These are phyloP conservation scores for Helarctos malayanus DNA, from an alignment of 2,797 vertebrate species.

Conservation along the genomic window DNA sequence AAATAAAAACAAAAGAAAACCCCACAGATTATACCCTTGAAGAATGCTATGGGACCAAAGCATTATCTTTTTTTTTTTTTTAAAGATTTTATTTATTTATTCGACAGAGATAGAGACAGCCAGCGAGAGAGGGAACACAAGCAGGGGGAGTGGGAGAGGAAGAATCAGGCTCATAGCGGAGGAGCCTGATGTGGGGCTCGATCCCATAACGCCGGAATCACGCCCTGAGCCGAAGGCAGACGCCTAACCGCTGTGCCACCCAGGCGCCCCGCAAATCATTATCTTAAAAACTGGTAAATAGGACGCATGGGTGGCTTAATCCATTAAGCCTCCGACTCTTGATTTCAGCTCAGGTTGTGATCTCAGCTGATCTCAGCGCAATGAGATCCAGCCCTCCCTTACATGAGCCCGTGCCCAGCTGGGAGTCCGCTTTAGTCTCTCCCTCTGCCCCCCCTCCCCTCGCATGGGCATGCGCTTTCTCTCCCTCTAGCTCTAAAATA, in stretches of 20 bases:
- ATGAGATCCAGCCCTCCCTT: background rate
- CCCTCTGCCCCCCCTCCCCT: background rate
- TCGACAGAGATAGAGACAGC: too few relatives aligned
- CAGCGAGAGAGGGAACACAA: too few relatives aligned
- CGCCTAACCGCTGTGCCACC: too few relatives aligned
- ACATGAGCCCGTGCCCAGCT: background rate
- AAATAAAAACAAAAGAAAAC: background rate
- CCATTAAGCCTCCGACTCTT: background rate
- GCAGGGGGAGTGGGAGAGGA: too few relatives aligned
- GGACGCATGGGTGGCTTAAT: background rate
- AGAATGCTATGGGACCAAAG: background rate
- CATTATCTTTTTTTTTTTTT: background rate
- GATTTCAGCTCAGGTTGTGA: background rate
- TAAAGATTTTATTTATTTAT: too few relatives aligned
- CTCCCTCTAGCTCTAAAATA: background rate
- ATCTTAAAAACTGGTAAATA: background rate
- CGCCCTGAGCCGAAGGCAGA: too few relatives aligned
- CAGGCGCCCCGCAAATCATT: background rate
- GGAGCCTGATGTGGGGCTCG: too few relatives aligned
- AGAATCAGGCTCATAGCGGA: too few relatives aligned
- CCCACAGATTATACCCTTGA: background rate
- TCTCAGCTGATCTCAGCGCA: too few relatives aligned
- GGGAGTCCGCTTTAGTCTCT: background rate
- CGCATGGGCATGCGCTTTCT: background rate
- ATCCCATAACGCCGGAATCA: too few relatives aligned